A percentile compares a stretch with the other conserved stretches of the same genome.
phyloP scores from a whole-genome alignment of 2,888 invertebrate species.

The Cynaeus angustus region DNA sequence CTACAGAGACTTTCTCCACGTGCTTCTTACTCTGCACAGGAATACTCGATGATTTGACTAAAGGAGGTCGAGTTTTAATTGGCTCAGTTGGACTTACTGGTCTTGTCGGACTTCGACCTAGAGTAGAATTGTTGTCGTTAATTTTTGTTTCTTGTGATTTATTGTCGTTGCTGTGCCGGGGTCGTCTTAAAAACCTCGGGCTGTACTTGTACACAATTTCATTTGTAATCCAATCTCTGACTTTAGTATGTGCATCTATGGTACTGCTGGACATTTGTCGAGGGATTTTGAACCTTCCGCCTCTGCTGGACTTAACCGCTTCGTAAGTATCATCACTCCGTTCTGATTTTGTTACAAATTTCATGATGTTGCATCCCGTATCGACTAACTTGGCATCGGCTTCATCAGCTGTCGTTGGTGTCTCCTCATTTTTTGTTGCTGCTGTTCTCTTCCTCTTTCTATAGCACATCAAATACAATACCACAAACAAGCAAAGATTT shows the following conservation, averaged over 20 bases:
- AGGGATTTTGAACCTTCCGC: constrained; percentile 78
- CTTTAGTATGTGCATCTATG: constrained; percentile 89
- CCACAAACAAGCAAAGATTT: constrained; percentile 81
- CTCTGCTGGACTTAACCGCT: constrained; percentile 73
- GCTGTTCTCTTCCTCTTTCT: constrained; percentile 73
- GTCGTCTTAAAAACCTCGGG: constrained; percentile 78
- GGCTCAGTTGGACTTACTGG: constrained; percentile 55
- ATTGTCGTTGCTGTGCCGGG: constrained; percentile 61
- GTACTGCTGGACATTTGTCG: constrained; percentile 86
- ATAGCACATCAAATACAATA: constrained; percentile 80
- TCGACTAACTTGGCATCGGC: constrained; percentile 54
- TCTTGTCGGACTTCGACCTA: constrained; percentile 67
- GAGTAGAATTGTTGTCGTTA: constrained; percentile 64
- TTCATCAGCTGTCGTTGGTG: constrained; percentile 57
- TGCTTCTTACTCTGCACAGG: constrained; percentile 65
- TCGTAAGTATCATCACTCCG: constrained; percentile 74
- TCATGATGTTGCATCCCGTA: constrained; percentile 75
- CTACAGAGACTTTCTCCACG: constrained; percentile 83
- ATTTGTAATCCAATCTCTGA: constrained; percentile 89
- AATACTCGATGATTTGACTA: constrained; percentile 62
- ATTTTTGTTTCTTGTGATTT: constrained; percentile 58
- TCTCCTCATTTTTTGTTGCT: constrained; percentile 73
- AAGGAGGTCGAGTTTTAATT: constrained; percentile 49
- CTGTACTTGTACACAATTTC: constrained; percentile 84
- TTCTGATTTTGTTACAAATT: constrained; percentile 72